Conservation (phyloP, 2,113 vertebrate species). For the Ptilonorhynchus violaceus region DNA sequence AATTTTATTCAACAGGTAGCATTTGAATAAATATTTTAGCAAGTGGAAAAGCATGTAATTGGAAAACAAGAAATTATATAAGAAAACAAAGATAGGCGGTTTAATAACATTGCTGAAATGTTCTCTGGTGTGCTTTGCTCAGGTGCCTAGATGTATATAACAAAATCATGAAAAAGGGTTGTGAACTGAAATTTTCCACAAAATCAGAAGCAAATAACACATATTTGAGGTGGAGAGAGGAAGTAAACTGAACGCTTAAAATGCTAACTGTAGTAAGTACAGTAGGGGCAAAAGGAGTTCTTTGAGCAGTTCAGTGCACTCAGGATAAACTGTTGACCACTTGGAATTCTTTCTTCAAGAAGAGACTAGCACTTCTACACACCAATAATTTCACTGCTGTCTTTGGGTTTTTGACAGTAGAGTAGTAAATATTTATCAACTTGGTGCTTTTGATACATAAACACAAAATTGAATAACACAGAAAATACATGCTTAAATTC, state of each 20-base stretch:
- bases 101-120: not conserved
- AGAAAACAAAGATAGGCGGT: not conserved
- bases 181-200: not conserved
- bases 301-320: not conserved
- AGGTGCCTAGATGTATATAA: not conserved
- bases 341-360: not conserved
- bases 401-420: not conserved
- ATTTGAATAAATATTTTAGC: conserved; percentile 26
- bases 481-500: not conserved
- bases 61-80: not conserved
- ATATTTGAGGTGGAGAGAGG: not conserved
- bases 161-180: not conserved
- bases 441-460: not conserved
- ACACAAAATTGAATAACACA: not conserved
- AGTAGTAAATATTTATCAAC: not conserved
- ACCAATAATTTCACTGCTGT: not conserved
- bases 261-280: not conserved
- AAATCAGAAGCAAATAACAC: not conserved
- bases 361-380: not conserved
- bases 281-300: not conserved
- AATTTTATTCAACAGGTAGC: conserved; percentile 60
- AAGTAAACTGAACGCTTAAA: not conserved
- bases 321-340: not conserved
- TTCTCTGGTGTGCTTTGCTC: not conserved
- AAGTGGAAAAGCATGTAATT: not conserved